Conservation (phyloP, 1,140 invertebrate genomes). For the Physella acuta region DNA sequence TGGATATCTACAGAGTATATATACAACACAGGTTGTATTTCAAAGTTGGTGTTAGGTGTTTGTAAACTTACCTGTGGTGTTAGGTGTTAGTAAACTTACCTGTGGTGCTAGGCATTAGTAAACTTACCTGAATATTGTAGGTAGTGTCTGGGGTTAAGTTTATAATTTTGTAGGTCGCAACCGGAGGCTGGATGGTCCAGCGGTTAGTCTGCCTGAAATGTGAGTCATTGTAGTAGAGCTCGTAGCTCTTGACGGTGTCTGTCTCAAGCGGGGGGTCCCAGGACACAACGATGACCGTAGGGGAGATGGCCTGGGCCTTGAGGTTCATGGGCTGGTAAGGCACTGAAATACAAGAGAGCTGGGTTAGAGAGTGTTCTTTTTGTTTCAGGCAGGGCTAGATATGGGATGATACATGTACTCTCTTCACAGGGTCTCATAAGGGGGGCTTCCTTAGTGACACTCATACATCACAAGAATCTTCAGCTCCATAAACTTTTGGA, state of each 20-base stretch:
- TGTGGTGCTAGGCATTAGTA: background rate
- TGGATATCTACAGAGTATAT: too few species aligned
- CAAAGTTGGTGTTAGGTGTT: background rate
- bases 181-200: constrained; percentile 68
- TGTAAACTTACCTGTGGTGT: background rate
- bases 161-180: constrained; percentile 82
- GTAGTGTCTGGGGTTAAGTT: constrained; percentile 91
- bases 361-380: too few species aligned
- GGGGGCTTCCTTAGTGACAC: too few species aligned
- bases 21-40: too few species aligned
- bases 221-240: constrained; percentile 96
- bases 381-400: too few species aligned
- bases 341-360: constrained; percentile 65
- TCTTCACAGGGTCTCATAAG: too few species aligned
- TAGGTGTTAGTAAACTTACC: background rate
- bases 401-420: too few species aligned
- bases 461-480: too few species aligned
- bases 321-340: constrained; percentile 92
- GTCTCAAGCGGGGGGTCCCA: constrained; percentile 85
- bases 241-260: constrained; percentile 90
- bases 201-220: constrained; percentile 72
- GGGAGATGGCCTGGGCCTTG: constrained; percentile 66
- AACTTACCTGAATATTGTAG: constrained; percentile 82
- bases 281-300: constrained; percentile 73
- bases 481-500: too few species aligned